These are phyloP conservation scores for Lepisosteus oculatus DNA, from an alignment of 2,113 vertebrate genomes.

Conservation along the genomic window DNA sequence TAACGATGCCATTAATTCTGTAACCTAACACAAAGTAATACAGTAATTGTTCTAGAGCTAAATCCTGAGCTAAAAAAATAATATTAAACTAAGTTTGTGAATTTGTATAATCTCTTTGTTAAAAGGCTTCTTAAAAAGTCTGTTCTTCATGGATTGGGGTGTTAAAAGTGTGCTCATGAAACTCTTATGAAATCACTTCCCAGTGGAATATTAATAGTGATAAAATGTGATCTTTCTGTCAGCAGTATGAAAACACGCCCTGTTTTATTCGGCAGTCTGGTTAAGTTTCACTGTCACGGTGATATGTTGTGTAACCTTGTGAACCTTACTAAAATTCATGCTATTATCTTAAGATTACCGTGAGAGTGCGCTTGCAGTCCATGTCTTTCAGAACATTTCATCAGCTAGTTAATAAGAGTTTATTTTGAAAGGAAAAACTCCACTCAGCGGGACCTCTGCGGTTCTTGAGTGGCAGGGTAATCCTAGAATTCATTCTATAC, in stretches of 20 bases:
- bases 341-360: conserved; percentile 21
- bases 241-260: neutral
- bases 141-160: neutral
- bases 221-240: conserved; percentile 20
- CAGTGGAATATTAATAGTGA: conserved; percentile 5
- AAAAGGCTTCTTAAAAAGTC: conserved; percentile 8
- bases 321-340: neutral
- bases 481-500: conserved; percentile 43
- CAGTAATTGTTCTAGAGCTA: too few relatives aligned
- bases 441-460: conserved; percentile 31
- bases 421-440: conserved; percentile 43
- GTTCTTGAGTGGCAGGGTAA: conserved; percentile 39
- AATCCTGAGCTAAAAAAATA: too few relatives aligned
- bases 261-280: neutral
- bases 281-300: neutral
- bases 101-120: neutral
- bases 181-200: conserved; percentile 23
- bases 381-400: conserved; percentile 37
- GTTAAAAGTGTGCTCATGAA: conserved; percentile 9
- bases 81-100: too few relatives aligned
- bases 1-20: too few relatives aligned
- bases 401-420: conserved; percentile 46
- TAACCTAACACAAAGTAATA: too few relatives aligned
- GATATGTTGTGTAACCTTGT: neutral
- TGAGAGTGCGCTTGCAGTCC: conserved; percentile 1